These are phyloP conservation scores for Tragelaphus strepsiceros DNA, from an alignment of 2,113 vertebrate species.

Conservation along the genomic window DNA sequence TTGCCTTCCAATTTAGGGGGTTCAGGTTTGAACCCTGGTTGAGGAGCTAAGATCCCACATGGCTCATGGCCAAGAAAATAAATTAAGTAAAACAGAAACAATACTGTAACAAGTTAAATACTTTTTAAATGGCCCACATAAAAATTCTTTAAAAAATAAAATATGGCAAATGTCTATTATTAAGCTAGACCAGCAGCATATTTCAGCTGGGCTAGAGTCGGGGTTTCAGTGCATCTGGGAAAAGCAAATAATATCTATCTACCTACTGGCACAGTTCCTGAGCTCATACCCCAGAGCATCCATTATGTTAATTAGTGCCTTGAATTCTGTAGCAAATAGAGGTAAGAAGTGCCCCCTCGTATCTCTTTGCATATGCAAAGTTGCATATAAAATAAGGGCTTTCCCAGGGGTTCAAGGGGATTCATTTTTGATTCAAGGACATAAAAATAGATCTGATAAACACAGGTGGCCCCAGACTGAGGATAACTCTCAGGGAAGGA, in stretches of 20 bases:
- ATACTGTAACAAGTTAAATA: background rate
- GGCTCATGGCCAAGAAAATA: background rate
- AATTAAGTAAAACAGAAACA: background rate
- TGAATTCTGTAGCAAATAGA: background rate
- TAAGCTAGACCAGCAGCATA: background rate
- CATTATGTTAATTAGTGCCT: background rate
- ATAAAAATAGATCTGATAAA: background rate
- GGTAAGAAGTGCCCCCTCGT: background rate
- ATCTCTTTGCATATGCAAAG: background rate
- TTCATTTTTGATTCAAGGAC: background rate
- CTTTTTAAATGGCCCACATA: background rate
- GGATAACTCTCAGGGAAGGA: background rate
- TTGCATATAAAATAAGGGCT: background rate
- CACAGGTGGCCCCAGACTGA: background rate
- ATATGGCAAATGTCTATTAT: background rate
- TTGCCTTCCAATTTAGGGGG: background rate
- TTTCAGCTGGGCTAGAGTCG: background rate
- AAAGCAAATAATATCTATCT: background rate
- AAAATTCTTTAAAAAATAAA: background rate
- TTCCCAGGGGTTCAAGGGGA: background rate
- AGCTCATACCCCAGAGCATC: background rate
- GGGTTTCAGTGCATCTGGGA: background rate
- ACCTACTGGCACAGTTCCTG: background rate
- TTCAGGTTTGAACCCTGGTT: background rate
- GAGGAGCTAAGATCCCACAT: background rate